These are phyloP conservation scores for Hydrocynus forskahlii DNA, from an alignment of 2,797 vertebrate genomes.

Conservation along the genomic window DNA sequence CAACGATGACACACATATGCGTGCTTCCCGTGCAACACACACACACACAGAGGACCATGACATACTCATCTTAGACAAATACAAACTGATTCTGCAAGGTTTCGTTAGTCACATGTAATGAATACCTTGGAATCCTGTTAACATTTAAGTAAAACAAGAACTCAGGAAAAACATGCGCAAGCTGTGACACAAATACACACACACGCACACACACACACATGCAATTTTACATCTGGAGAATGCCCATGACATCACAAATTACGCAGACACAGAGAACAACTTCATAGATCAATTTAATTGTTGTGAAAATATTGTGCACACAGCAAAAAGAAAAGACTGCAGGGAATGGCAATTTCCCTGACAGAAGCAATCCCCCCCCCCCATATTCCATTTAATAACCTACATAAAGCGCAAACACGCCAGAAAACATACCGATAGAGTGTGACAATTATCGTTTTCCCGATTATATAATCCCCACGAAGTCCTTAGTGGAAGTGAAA, in stretches of 20 bases:
- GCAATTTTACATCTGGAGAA: neutral
- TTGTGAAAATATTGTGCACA: slow-evolving; percentile 43
- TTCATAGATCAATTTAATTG: slow-evolving; percentile 55
- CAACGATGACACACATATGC: neutral
- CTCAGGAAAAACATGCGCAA: neutral
- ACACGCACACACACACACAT: neutral
- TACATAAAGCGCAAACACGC: slow-evolving; percentile 14
- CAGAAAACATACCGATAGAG: slow-evolving; percentile 12
- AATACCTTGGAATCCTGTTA: slow-evolving; percentile 14
- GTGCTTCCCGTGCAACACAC: neutral
- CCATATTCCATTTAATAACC: neutral
- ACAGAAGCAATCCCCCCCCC: neutral
- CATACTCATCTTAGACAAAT: neutral
- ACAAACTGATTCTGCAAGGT: neutral
- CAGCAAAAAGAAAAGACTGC: slow-evolving; percentile 38
- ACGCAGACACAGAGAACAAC: slow-evolving; percentile 30
- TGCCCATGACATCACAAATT: slow-evolving; percentile 26
- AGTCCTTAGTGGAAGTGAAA: neutral
- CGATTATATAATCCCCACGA: no score
- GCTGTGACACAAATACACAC: neutral
- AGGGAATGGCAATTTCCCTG: slow-evolving; percentile 27
- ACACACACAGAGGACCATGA: slow-evolving; percentile 1
- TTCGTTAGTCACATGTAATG: slow-evolving; percentile 13
- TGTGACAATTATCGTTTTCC: neutral
- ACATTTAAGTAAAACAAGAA: neutral